Percentiles rank a stretch among this genome's conserved stretches.
phyloP scores from a whole-genome alignment of 2,797 vertebrate species.

The Rhinichthys osculus region DNA sequence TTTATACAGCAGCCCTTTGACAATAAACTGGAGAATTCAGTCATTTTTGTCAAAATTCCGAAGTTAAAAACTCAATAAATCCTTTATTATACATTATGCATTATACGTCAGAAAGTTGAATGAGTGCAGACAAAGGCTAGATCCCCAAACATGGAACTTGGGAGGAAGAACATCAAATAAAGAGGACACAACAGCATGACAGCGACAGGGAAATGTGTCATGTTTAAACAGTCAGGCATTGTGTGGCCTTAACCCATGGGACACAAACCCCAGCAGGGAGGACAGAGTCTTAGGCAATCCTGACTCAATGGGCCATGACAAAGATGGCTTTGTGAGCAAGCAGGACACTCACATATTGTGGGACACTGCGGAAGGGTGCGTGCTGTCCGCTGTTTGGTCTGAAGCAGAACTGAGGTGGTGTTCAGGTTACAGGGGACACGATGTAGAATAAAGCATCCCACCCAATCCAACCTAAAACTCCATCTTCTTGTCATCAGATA shows the following conservation, averaged over 20 bases:
- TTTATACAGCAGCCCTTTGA: not conserved
- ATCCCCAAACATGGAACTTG: conserved; percentile 25
- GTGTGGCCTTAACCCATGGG: conserved; percentile 47
- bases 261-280: conserved; percentile 36
- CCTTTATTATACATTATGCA: not conserved
- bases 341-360: conserved; percentile 37
- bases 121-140: conserved; percentile 14
- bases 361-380: conserved; percentile 8
- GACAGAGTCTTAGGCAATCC: conserved; percentile 47
- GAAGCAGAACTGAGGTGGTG: conserved; percentile 41
- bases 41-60: not conserved
- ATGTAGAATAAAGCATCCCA: not conserved
- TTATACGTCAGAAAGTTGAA: conserved; percentile 2
- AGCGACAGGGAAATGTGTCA: conserved; percentile 32
- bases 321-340: conserved; percentile 51
- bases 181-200: conserved; percentile 24
- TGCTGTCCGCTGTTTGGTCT: conserved; percentile 7
- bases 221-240: conserved; percentile 53
- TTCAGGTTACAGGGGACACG: conserved; percentile 44
- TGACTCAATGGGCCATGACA: conserved; percentile 49
- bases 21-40: not conserved
- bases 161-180: conserved; percentile 48
- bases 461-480: not conserved
- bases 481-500: conserved; percentile 23
- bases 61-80: not conserved